Evolutionary conservation across 1,140 invertebrate species (phyloP).

Genomic region (Metaphire vulgaris): DNA sequence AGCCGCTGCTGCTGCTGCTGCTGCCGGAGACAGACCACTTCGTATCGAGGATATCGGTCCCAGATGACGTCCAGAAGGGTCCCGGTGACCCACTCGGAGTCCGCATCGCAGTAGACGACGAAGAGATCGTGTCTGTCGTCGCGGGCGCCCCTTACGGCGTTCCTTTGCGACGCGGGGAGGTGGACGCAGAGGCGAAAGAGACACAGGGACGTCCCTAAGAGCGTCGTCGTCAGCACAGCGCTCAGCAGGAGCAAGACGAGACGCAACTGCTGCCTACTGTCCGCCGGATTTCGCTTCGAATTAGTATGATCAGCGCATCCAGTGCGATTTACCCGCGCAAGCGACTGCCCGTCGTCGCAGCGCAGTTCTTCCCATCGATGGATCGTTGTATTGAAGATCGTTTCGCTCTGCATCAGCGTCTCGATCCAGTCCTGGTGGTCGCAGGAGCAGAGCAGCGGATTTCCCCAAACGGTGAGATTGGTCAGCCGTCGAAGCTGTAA

Average conservation of each 20-base stretch:
- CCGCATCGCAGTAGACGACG: background rate
- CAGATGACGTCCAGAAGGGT: background rate
- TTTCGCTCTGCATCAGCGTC: too few relatives aligned
- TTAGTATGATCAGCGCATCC: too few relatives aligned
- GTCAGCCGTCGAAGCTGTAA: background rate
- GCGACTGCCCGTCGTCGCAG: too few relatives aligned
- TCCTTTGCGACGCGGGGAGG: background rate
- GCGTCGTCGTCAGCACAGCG: background rate
- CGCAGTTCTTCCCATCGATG: too few relatives aligned
- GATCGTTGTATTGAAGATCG: background rate
- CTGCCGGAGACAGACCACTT: background rate
- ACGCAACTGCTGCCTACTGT: too few relatives aligned
- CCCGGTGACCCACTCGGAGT: background rate
- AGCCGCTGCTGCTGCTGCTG: background rate
- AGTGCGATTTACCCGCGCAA: too few relatives aligned
- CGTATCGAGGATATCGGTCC: background rate
- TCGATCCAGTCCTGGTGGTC: too few relatives aligned
- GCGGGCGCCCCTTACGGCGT: background rate
- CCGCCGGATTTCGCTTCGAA: too few relatives aligned
- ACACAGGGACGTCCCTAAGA: background rate
- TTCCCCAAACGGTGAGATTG: background rate
- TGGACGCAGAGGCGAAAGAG: background rate
- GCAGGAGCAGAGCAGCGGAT: background rate
- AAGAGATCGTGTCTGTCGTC: background rate
- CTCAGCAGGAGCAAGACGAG: background rate